Evolutionary conservation across 2,113 vertebrate genomes (phyloP).

Genomic region (Phaethon lepturus): DNA sequence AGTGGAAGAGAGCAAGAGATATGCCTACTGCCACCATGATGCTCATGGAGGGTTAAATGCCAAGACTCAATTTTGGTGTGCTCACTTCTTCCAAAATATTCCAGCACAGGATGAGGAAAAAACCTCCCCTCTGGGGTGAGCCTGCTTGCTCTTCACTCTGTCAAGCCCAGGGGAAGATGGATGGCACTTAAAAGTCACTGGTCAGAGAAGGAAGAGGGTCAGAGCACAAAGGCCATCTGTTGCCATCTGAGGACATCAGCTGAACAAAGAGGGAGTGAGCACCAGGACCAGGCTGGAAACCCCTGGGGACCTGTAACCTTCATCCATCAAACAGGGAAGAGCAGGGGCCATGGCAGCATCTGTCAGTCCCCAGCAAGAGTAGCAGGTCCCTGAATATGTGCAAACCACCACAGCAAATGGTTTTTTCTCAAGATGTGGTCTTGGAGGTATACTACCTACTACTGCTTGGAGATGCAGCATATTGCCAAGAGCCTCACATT

Average conservation of each 20-base stretch:
- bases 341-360: neutral
- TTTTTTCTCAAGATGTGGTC: neutral
- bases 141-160: neutral
- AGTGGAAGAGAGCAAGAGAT: neutral
- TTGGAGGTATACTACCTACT: neutral
- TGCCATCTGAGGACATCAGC: neutral
- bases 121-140: neutral
- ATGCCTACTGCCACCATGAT: neutral
- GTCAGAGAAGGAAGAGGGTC: neutral
- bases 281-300: neutral
- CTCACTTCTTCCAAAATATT: neutral
- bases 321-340: slow-evolving; percentile 1
- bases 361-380: neutral
- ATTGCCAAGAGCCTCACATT: neutral
- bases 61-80: neutral
- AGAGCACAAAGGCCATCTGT: slow-evolving; percentile 32
- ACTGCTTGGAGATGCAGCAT: no score
- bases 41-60: neutral
- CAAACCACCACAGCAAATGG: neutral
- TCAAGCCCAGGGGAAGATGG: neutral
- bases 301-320: neutral
- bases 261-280: neutral
- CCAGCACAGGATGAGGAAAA: neutral
- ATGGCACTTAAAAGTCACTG: neutral
- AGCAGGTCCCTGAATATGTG: neutral